phyloP scores from a whole-genome alignment of 2,113 vertebrate genomes.

The Thomomys bottae region DNA sequence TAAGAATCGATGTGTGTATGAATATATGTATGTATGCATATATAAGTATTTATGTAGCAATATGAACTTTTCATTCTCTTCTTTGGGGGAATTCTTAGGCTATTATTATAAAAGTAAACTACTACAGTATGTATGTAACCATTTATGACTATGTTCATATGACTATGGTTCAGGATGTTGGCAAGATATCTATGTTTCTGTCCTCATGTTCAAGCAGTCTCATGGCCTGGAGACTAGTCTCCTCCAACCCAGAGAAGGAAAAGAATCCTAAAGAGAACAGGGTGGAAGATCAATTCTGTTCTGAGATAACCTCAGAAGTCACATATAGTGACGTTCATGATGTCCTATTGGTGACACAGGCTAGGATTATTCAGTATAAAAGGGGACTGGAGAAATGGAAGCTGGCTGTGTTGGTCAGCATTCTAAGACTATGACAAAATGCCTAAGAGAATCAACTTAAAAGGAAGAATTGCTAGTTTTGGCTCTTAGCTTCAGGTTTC shows the following conservation, averaged over 20 bases:
- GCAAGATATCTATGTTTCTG: not conserved
- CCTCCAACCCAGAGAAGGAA: not conserved
- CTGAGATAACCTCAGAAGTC: not conserved
- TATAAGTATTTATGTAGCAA: too few relatives aligned
- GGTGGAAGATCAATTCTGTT: not conserved
- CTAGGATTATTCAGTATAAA: not conserved
- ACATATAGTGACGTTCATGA: not conserved
- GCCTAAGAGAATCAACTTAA: not conserved
- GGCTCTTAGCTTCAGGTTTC: not conserved
- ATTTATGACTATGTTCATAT: constrained; percentile 30
- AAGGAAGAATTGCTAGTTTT: not conserved
- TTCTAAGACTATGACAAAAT: not conserved
- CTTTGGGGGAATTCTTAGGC: not conserved
- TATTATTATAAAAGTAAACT: too few relatives aligned
- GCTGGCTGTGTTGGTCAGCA: not conserved
- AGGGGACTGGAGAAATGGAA: not conserved
- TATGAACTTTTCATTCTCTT: not conserved
- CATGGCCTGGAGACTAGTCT: not conserved
- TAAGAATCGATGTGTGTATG: not conserved
- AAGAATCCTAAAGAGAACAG: not conserved
- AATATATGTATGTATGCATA: not conserved
- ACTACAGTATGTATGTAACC: not conserved
- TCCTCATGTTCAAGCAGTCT: too few relatives aligned
- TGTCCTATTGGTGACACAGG: not conserved
- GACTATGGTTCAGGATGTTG: not conserved